Evolutionary conservation across 2,888 invertebrate species (phyloP).

Genomic region (Apeira syringaria): DNA sequence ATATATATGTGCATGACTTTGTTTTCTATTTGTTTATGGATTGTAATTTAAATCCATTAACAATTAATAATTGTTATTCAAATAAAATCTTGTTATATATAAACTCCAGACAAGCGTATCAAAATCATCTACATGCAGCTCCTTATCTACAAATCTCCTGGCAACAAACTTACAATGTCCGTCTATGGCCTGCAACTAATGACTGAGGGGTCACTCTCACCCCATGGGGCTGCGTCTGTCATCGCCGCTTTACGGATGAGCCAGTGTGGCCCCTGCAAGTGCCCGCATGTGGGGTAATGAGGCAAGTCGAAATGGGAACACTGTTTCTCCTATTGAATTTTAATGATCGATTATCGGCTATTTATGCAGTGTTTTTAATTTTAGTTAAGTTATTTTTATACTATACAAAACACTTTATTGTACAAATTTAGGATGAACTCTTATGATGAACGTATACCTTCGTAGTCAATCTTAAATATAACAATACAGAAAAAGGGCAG

Average conservation of each 20-base stretch:
- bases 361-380: constrained; percentile 5
- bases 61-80: too few species aligned
- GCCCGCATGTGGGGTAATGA: constrained; percentile 41
- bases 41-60: too few species aligned
- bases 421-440: too few species aligned
- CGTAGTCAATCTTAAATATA: too few species aligned
- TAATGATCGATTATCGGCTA: constrained; percentile 31
- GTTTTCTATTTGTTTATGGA: too few species aligned
- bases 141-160: constrained; percentile 28
- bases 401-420: too few species aligned
- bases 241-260: constrained; percentile 44
- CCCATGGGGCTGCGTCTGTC: constrained; percentile 40
- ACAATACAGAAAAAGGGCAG: too few species aligned
- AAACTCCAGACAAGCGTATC: too few species aligned
- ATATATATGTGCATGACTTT: too few species aligned
- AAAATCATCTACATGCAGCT: constrained; percentile 1
- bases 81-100: too few species aligned
- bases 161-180: constrained; percentile 57
- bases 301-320: constrained; percentile 31
- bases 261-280: constrained; percentile 34
- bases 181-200: constrained; percentile 55
- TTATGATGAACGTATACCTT: too few species aligned
- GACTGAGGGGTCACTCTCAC: constrained; percentile 39
- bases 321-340: constrained; percentile 34
- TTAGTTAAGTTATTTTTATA: too few species aligned